Percentiles rank a stretch among this genome's conserved stretches.
Evolutionary conservation across 2,113 vertebrate species (phyloP).

Genomic region (Galemys pyrenaicus): DNA sequence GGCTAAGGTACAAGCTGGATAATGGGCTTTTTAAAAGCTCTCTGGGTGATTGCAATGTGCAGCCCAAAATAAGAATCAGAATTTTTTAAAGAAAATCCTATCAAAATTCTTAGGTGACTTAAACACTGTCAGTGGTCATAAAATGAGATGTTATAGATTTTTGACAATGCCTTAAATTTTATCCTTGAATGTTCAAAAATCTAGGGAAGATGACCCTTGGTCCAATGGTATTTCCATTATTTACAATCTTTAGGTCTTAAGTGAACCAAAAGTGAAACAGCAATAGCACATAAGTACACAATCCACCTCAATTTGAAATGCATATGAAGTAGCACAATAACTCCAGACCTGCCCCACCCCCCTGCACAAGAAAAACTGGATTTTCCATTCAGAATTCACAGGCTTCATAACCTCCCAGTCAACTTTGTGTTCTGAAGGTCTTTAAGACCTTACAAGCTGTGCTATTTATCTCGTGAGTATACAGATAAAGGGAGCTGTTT

Average conservation of each 20-base stretch:
- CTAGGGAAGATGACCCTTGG: neutral
- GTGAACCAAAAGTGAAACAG: neutral
- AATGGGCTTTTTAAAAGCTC: slow-evolving; percentile 54
- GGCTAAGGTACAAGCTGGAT: slow-evolving; percentile 1
- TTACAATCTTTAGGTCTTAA: neutral
- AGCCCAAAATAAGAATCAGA: neutral
- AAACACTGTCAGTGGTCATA: neutral
- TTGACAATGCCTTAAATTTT: neutral
- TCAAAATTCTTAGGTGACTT: neutral
- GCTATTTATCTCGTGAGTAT: neutral
- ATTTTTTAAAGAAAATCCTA: neutral
- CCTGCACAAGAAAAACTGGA: neutral
- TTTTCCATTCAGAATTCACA: slow-evolving; percentile 1
- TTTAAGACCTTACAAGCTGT: slow-evolving; percentile 29
- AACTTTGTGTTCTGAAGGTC: slow-evolving; percentile 9
- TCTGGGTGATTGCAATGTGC: slow-evolving; percentile 21
- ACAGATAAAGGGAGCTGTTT: neutral
- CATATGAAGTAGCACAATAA: neutral
- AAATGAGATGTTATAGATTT: slow-evolving; percentile 12
- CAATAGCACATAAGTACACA: neutral
- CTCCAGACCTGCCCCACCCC: neutral
- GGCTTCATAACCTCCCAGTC: neutral
- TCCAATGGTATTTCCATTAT: neutral
- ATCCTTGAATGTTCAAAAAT: neutral
- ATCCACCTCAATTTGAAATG: neutral